These are phyloP conservation scores for Erebia palarica DNA, from an alignment of 2,888 invertebrate genomes.

Conservation along the genomic window DNA sequence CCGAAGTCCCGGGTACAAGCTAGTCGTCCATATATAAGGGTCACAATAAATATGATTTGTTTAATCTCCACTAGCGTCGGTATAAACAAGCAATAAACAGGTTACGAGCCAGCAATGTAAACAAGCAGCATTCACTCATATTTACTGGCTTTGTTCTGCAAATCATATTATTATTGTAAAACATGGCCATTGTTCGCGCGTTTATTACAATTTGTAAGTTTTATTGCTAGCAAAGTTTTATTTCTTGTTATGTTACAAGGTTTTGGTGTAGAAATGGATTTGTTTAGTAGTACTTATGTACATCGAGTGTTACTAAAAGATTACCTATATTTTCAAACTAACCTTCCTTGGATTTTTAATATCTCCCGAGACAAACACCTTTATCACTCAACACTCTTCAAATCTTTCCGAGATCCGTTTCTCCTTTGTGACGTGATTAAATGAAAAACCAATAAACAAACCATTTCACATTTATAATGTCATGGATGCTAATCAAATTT, in stretches of 20 bases:
- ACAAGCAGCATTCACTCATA: not conserved
- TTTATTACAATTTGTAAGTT: not conserved
- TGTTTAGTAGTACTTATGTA: not conserved
- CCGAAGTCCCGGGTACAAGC: not conserved
- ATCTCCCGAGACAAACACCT: too few species aligned
- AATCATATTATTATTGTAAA: constrained; percentile 1
- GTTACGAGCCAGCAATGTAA: not conserved
- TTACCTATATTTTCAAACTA: too few species aligned
- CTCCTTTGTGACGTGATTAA: too few species aligned
- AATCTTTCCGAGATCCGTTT: too few species aligned
- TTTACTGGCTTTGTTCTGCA: not conserved
- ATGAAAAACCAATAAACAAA: too few species aligned
- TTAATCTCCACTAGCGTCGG: not conserved
- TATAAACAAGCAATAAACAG: not conserved
- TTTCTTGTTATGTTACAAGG: not conserved
- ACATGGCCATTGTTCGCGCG: constrained; percentile 1
- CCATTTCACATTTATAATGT: too few species aligned
- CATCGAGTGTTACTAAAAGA: too few species aligned
- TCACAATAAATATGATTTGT: not conserved
- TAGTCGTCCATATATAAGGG: not conserved
- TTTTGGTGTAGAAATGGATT: not conserved
- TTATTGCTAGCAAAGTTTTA: not conserved
- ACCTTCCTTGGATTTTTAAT: too few species aligned
- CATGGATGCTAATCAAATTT: too few species aligned
- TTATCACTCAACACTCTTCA: too few species aligned